Base-by-base conservation (phyloP, 1,140 invertebrate genomes). In the Goniozus legneri region DNA sequence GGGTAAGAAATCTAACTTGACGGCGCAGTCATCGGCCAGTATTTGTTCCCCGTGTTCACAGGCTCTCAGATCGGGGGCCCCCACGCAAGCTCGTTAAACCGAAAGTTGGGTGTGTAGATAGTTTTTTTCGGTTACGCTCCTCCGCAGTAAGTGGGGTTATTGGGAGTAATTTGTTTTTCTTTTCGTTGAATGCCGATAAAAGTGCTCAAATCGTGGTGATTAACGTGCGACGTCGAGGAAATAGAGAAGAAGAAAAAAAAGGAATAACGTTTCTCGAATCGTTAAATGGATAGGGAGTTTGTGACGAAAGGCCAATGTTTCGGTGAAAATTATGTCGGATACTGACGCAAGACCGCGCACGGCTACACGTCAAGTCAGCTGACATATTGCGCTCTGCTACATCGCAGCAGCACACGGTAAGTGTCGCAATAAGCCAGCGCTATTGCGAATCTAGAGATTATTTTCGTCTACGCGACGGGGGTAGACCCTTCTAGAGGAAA, bases 321-420 rank as follows among this genome's bases (percentile, higher is more conserved):
- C 41, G 49, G 52, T 62, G 54, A 62, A 52, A 74, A 75, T 72
- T 75, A 75, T 75, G 73, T 75, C 64, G 73, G 59, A 71, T 74
- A 67, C 60, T 70, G 65, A 50, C 54, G 64, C 67, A 61, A 56
- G 56, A 70, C 67, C 68, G 58, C 65, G 58, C 69, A 68, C 71
- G 64, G 69, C 69, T 63, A 69, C 68, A 69, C 69, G 69, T 74
- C 71, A 72, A 74, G 68, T 75, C 73, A 75, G 73, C 73, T 75
- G 73, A 75, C 73, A 75, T 75, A 75, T 75, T 75, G 71, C 71
- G 71, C 69, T 62, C 71, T 71, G 71, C 68, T 75, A 71, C 71
- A 71, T 65, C 67, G 68, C 67, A 71, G 70, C 68, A 73, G 68
- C 69, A 62, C 70, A 73, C 62, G 69, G 73, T 75, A 63, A 74